These are phyloP conservation scores for Silurus asotus DNA, from an alignment of 2,113 vertebrate genomes.

Conservation along the genomic window DNA sequence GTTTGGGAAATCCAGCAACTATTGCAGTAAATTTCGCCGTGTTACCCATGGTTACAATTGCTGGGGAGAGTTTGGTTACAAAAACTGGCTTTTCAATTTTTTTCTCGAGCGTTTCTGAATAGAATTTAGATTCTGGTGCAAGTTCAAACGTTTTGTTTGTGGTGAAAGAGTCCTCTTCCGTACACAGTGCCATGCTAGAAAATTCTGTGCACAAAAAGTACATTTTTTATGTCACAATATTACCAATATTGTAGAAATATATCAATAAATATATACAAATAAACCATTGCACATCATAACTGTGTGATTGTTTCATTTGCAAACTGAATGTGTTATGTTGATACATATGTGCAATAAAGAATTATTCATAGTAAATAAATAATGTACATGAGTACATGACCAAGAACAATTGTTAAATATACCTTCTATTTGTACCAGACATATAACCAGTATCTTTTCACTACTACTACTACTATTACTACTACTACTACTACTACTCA, in stretches of 20 bases:
- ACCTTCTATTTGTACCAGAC: background rate
- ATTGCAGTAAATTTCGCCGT: constrained; percentile 77
- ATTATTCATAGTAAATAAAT: too few relatives aligned
- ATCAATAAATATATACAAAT: too few relatives aligned
- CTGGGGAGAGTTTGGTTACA: constrained; percentile 73
- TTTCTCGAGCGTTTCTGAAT: constrained; percentile 69
- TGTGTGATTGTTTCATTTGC: background rate
- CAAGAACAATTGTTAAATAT: background rate
- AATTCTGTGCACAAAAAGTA: constrained; percentile 81
- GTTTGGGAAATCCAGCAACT: constrained; percentile 77
- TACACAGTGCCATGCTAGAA: constrained; percentile 75
- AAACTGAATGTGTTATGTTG: background rate
- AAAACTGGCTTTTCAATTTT: constrained; percentile 82
- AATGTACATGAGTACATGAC: background rate
- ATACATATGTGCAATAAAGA: background rate
- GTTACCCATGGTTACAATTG: constrained; percentile 74
- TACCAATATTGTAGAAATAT: background rate
- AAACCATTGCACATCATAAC: background rate
- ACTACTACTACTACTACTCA: background rate
- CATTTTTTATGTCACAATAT: constrained; percentile 20
- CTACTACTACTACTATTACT: background rate
- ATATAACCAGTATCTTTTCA: background rate
- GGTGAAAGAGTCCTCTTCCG: constrained; percentile 78
- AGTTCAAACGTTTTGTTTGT: constrained; percentile 84
- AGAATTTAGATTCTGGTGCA: constrained; percentile 77